Base-by-base conservation (phyloP, 2,888 invertebrate species). In the Junonia oenone region DNA sequence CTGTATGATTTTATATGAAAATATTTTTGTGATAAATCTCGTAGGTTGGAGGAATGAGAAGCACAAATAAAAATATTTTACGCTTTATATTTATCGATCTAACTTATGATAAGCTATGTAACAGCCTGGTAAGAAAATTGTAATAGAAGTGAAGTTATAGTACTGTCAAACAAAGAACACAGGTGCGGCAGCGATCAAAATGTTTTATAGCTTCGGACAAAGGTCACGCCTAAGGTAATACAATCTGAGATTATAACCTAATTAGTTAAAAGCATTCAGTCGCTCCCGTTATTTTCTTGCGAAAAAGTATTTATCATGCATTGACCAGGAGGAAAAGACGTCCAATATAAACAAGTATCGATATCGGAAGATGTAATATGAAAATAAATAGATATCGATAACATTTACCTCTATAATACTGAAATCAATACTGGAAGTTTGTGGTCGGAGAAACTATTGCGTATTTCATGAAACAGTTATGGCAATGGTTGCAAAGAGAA, bases 181-280 rank as follows among this genome's bases (percentile, higher is more conserved):
- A 48, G 60, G 63, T 45, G 59, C 35, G 63, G 59, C 38, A 50
- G 47, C 49, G 49, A 55, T 58, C 45, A 51, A 52, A 50, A 52
- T 63, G 45, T 50, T 58, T 56, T 51, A 50, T 50, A 35, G 53
- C 45, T 35, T 53, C 51, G 45, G 43, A 19, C 50, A 63, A 61
- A 64, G 63, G 68, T 61, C 67, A 65, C 55, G 52, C 63, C 64
- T 54, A 56, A 55, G 56, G 51, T 58, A 61, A 64, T 59, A 61
- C 62, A 65, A 65, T 66, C 62, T 58, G 61, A 60, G 61, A 61
- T 60, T 59, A 61, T 64, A 63, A 64, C 63, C 65, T 66, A 67
- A 66, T 66, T 66, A 64, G 59, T 46, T 58, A 51, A 53, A 47
- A 61, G 55, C 51, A 48, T 31, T 57, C 51, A 57, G 57, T 59